Base-by-base conservation (phyloP, 2,888 invertebrate species). In the Eupithecia exiguata region DNA sequence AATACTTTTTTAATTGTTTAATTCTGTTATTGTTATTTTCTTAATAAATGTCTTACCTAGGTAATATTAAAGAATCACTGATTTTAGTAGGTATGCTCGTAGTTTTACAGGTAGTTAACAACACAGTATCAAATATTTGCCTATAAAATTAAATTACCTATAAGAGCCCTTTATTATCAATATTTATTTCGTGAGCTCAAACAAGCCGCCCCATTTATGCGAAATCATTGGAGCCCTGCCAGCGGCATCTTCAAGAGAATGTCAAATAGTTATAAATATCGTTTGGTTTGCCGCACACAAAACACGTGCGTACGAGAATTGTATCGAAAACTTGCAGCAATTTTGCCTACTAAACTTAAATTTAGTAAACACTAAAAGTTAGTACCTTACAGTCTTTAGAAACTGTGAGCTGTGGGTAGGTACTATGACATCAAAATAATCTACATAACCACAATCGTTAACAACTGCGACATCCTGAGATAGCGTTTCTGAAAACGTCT, bases 151-250 rank as follows among this genome's bases (percentile, higher is more conserved):
- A 14, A 21, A 58, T 58, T 25, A 58, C 25, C 58, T 14, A 58
- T 58, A 14, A 58, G 25, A 58, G 10, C 63, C 36, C 21, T 36
- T 38, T 38, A n/a, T 38, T 36, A 38, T n/a, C 36, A 65, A 40
- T 40, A 36, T 36, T 35, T 36, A 65, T 40, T 65, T 65, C 35
- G 36, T 43, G 40, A 21, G 77, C 78, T 80, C 81, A 83, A 83
- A 82, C 79, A 74, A 53, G 82, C 86, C 86, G 86, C 82, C 80
- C 80, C 80, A 81, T 83, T 75, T 78, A 77, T 79, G 81, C 80
- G 79, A 79, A 82, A 79, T 83, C 82, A 83, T 74, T 68, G 79
- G 77, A 77, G 79, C 78, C 80, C 38, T 40, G 70, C 46, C 65
- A 65, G 70, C 75, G 72, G 74, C 71, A 67, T 65, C 65, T 49